These are phyloP conservation scores for Sturmia bella DNA, from an alignment of 2,888 invertebrate species.

Conservation along the genomic window DNA sequence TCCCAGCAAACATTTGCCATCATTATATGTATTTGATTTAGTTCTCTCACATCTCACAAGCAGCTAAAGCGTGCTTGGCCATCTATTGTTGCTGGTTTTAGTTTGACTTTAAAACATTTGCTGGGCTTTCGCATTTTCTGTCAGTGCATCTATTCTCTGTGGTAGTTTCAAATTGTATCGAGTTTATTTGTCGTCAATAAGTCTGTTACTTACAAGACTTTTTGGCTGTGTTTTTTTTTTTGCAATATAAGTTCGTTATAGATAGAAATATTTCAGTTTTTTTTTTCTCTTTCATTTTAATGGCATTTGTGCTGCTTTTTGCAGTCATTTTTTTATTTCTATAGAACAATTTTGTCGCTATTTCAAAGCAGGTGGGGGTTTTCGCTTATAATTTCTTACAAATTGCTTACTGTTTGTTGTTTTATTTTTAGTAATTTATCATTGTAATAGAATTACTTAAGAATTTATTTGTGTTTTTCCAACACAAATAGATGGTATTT, in stretches of 20 bases:
- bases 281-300: slow-evolving; percentile 20
- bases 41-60: background rate
- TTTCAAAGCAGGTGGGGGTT: slow-evolving; percentile 34
- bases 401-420: slow-evolving; percentile 10
- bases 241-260: slow-evolving; percentile 26
- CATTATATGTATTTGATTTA: background rate
- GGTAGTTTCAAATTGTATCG: slow-evolving; percentile 43
- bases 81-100: background rate
- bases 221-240: slow-evolving; percentile 48
- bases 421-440: slow-evolving; percentile 27
- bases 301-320: slow-evolving; percentile 24
- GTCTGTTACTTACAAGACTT: slow-evolving; percentile 63
- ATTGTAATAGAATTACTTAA: too few relatives aligned
- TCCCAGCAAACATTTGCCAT: slow-evolving; percentile 35
- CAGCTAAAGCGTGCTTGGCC: background rate
- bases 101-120: background rate
- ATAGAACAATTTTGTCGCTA: slow-evolving; percentile 30
- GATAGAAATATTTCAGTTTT: slow-evolving; percentile 29
- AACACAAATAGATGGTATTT: too few relatives aligned
- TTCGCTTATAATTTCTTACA: slow-evolving; percentile 2
- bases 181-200: slow-evolving; percentile 64
- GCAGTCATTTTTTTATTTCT: background rate
- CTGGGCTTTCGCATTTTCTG: slow-evolving; percentile 7
- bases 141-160: background rate
- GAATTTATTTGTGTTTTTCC: too few relatives aligned